Evolutionary conservation across 1,140 invertebrate genomes (phyloP), one percentile per base, ranked within the genome.

Genomic region (Tribolium castaneum): DNA sequence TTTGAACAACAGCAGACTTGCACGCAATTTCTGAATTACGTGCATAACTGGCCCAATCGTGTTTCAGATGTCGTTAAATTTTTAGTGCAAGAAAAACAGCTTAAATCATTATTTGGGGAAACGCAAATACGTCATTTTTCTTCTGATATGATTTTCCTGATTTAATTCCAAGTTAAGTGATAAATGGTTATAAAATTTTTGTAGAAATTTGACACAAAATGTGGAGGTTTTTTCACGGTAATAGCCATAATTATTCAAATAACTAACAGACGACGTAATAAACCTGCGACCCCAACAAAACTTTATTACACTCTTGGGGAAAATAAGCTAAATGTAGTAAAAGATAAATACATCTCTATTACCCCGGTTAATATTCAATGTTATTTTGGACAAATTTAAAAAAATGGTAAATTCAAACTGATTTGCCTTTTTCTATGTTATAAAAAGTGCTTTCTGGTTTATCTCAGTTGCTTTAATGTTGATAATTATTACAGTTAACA

Each of bases 261-360:
- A 66, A 66, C 25, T 66, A 66, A 66, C 30, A 34, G 30, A 35
- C 59, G 12, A 12, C 6, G 59, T 66, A 66, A 66, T 35, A 66
- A 66, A 66, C 10, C 59, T 35, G 59, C 59, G 30, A 66, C 59
- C 59, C 59, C 30, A 66, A 66, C 59, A 66, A 66, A 66, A 34
- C 59, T 35, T 66, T 66, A 66, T 66, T 66, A 35, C 12, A 35
- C 59, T 66, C 59, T 14, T 35, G 59, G 34, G 59, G 30, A 35
- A 66, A 66, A 66, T 66, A 66, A 35, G 59, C 12, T 35, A 35
- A 66, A 34, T 66, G 59, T 35, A 35, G 30, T 35, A 66, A 66
- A 45, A 14, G 59, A 12, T 66, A 66, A 66, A 34, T 66, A 35
- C 30, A 35, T 66, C 59, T 66, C 59, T 66, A 35, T 66, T 66